Evolutionary conservation across 2,888 invertebrate species (phyloP), one percentile per base, ranked within the genome.

Genomic region (Lithophane socia): DNA sequence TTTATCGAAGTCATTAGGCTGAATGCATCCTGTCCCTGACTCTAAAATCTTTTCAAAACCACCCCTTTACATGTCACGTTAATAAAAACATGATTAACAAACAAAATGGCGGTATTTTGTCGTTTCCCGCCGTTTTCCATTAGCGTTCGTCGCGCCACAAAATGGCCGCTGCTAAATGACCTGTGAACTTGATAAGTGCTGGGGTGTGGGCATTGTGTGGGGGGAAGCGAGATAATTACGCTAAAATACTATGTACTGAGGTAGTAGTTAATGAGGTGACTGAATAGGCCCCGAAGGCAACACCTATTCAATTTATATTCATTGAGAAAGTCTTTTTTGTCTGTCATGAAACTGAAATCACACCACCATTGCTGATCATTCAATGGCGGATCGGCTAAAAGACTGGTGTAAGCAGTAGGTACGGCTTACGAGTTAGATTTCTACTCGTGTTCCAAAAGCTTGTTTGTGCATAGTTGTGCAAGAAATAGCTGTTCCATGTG

Each of bases 111-210:
- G 89, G 88, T 85, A 84, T 86, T 86, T 88, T 87, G 87, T 88
- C 87, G 82, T 85, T 88, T 90, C 88, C 90, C 90, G 91, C 90
- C 89, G 87, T 88, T 91, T 89, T 89, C 89, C 90, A 89, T 90
- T 87, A 88, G 87, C 83, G 89, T 89, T 80, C 84, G 83, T 80
- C 83, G 89, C 87, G 82, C 87, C 86, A 60, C 89, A 86, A 85
- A 88, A 88, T 86, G 87, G 85, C 75, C 68, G 86, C 86, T 63
- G 82, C 44, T 85, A 89, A 91, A 91, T 91, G 91, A 88, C 84
- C 89, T 89, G 91, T 94, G 93, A 93, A 92, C 89, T 81, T 89
- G 94, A 94, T 94, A 94, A 94, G 88, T 77, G 77, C 71, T 29
- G 70, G 77, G 68, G 63, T 77, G 75, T 1, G 78, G 12, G 7